phyloP scores from a whole-genome alignment of 64 coral and sea anemone genomes.

The Platygyra sinensis region DNA sequence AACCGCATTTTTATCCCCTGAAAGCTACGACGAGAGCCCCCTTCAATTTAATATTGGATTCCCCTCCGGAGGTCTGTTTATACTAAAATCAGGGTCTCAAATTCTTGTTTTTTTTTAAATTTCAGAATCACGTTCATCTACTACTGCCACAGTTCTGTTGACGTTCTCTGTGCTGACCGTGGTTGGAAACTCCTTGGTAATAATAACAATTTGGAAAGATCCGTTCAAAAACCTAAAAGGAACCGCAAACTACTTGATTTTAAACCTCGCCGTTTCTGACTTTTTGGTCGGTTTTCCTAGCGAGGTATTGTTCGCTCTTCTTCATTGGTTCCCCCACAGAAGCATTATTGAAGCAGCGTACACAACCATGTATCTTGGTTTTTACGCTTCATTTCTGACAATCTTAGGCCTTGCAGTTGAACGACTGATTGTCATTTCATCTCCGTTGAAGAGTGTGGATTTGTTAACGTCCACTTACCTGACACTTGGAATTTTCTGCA shows the following conservation, averaged over 20 bases:
- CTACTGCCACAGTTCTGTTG: too few species aligned
- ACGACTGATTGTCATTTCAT: conserved; percentile 25
- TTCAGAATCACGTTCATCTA: too few species aligned
- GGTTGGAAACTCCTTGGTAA: neutral
- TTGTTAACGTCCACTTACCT: neutral
- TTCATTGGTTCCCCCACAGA: conserved; percentile 38
- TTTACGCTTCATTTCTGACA: conserved; percentile 53
- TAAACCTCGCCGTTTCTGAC: conserved; percentile 77
- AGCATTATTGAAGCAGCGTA: conserved; percentile 3
- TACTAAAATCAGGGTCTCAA: too few species aligned
- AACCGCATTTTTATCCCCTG: too few species aligned
- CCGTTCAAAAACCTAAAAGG: conserved; percentile 81
- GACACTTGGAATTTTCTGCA: neutral
- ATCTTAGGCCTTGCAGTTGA: conserved; percentile 64
- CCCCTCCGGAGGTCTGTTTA: too few species aligned
- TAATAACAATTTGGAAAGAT: conserved; percentile 62
- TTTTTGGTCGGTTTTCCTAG: conserved; percentile 64
- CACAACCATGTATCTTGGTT: conserved; percentile 15
- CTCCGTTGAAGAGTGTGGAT: neutral
- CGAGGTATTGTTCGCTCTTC: conserved; percentile 56
- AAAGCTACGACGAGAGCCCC: too few species aligned
- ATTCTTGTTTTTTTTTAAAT: too few species aligned
- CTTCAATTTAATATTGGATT: too few species aligned
- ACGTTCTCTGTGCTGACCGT: too few species aligned
- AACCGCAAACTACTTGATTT: conserved; percentile 63